Percentiles rank a stretch among this genome's conserved stretches.
Conservation (phyloP, 2,888 invertebrate genomes). For the Linnaemya vulpina region DNA sequence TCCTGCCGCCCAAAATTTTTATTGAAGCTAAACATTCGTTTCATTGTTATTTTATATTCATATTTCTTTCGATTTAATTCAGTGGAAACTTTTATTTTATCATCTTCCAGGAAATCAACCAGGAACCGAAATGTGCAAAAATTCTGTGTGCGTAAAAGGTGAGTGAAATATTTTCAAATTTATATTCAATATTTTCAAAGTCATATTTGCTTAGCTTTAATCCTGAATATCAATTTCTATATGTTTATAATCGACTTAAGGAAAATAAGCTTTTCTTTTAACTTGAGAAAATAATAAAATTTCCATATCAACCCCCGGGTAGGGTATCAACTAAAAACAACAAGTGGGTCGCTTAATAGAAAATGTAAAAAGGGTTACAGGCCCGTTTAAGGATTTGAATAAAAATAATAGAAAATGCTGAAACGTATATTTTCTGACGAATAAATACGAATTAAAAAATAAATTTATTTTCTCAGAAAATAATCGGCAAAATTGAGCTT, state of each 20-base stretch:
- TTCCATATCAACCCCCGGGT: too few species aligned
- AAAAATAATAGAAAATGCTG: too few species aligned
- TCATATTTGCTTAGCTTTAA: neutral
- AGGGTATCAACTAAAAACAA: too few species aligned
- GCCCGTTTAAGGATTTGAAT: too few species aligned
- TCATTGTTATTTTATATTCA: neutral
- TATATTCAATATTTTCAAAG: neutral
- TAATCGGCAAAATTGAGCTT: too few species aligned
- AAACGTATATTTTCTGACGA: too few species aligned
- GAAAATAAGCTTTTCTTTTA: too few species aligned
- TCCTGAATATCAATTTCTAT: neutral
- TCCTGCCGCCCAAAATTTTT: neutral
- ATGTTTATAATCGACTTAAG: neutral
- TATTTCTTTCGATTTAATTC: neutral
- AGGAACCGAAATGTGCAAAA: neutral
- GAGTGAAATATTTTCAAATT: neutral
- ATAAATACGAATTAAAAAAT: too few species aligned
- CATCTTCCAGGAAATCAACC: neutral
- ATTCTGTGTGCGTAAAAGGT: neutral
- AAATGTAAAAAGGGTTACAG: too few species aligned
- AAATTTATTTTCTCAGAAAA: too few species aligned
- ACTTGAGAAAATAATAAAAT: too few species aligned
- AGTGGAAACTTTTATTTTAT: neutral
- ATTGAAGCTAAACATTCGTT: neutral
- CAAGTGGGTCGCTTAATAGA: too few species aligned